Evolutionary conservation across 2,113 vertebrate species (phyloP), one percentile per base, ranked within the genome.

Genomic region (Cervus canadensis): DNA sequence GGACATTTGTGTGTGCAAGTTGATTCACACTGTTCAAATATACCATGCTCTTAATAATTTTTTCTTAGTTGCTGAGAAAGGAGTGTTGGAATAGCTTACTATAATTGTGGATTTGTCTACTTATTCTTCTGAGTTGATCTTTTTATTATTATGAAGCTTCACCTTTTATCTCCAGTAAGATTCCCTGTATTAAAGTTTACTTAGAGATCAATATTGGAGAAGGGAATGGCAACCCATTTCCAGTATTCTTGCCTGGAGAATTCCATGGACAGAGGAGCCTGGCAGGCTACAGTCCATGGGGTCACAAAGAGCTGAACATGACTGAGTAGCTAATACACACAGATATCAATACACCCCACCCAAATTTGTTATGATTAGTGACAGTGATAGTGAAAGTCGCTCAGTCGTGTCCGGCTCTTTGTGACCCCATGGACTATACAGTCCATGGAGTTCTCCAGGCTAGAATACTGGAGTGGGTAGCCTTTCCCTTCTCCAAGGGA

Each of bases 381-480:
- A 23, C 7, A 23, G 64, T 23, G n/a, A 23, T 5, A 54, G 16
- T 7, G 52, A 19, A 54, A 54, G 52, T 7, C 5, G 0, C 52
- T 7, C 52, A 54, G 52, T 6, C 2, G 17, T 54, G 52, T 54
- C 52, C 6, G 52, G 6, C 52, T 54, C 52, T 54, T 1, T 67
- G 33, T 4, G 9, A 6, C n/a, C 9, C n/a, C 19, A 6, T 9
- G n/a, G 19, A 71, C n/a, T 23, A 0, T 11, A 6, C 19, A 21
- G 17, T 71, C 9, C n/a, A 71, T 0, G 19, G 67, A 3, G 1
- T 0, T 36, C n/a, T 36, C 67, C 19, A 23, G 62, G 67, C 67
- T 10, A 23, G 67, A 36, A 6, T 0, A 36, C 67, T 1, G n/a
- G 67, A 5, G 9, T 3, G 67, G n/a, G 67, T 0, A 12, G n/a